Evolutionary conservation across 2,888 invertebrate species (phyloP).

Genomic region (Altica lythri): DNA sequence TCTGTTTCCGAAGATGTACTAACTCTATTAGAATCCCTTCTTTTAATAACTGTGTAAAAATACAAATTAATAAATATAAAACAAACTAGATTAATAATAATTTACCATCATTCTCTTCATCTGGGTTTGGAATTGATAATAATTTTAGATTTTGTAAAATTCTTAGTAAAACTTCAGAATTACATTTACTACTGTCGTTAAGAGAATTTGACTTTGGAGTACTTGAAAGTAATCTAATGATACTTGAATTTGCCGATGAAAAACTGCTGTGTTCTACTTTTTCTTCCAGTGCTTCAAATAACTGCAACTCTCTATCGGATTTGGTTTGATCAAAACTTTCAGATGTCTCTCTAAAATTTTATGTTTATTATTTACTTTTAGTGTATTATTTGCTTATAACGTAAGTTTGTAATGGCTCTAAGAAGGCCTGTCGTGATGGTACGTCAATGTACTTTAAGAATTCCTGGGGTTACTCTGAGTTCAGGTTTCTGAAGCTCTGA

Average conservation of each 20-base stretch:
- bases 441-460: too few relatives aligned
- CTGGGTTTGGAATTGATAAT: too few relatives aligned
- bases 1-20: conserved; percentile 1
- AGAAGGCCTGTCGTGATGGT: too few relatives aligned
- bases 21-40: too few relatives aligned
- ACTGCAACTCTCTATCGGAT: conserved; percentile 66
- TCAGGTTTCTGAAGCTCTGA: too few relatives aligned
- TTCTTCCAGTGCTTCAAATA: conserved; percentile 79
- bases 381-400: neutral
- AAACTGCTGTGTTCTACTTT: conserved; percentile 77
- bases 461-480: conserved; percentile 8
- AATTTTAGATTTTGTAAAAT: conserved; percentile 39
- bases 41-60: too few relatives aligned
- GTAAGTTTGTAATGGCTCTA: too few relatives aligned
- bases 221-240: conserved; percentile 49
- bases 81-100: neutral
- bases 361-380: neutral
- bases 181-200: conserved; percentile 11
- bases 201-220: conserved; percentile 58
- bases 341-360: neutral
- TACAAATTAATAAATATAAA: too few relatives aligned
- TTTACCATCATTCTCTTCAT: conserved; percentile 11
- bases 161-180: conserved; percentile 37
- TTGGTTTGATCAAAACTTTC: conserved; percentile 3
- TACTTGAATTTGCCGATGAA: conserved; percentile 58